phyloP scores from a whole-genome alignment of 2,113 vertebrate species.

The Coptodon bakossiorum region DNA sequence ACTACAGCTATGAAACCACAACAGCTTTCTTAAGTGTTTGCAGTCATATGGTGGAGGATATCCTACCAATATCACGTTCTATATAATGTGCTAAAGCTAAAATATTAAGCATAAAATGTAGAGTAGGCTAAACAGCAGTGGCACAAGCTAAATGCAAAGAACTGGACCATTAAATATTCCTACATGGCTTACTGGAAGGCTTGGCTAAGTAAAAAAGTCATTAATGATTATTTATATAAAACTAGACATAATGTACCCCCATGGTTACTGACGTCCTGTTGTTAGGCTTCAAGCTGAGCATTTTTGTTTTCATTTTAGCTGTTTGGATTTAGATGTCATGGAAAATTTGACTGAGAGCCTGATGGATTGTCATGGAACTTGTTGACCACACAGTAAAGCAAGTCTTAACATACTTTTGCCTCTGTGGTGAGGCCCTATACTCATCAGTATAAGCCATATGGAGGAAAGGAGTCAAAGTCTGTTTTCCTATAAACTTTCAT shows the following conservation, averaged over 20 bases:
- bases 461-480: neutral
- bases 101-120: neutral
- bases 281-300: neutral
- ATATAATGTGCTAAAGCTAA: fast-evolving
- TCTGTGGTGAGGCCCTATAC: neutral
- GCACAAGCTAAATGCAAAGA: fast-evolving
- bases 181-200: neutral
- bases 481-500: neutral
- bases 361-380: neutral
- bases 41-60: neutral
- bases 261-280: neutral
- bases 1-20: neutral
- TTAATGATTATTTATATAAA: neutral
- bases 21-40: neutral
- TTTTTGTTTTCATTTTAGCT: neutral
- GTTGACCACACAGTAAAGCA: neutral
- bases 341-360: neutral
- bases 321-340: neutral
- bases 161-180: neutral
- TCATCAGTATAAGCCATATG: fast-evolving
- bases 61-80: neutral
- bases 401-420: neutral
- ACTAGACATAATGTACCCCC: fast-evolving
- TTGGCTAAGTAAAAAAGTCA: neutral
- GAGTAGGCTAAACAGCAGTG: neutral